A percentile compares a stretch with the other conserved stretches of the same genome.
These are phyloP conservation scores for Tanytarsus gracilentus DNA, from an alignment of 2,888 invertebrate species.

Conservation along the genomic window DNA sequence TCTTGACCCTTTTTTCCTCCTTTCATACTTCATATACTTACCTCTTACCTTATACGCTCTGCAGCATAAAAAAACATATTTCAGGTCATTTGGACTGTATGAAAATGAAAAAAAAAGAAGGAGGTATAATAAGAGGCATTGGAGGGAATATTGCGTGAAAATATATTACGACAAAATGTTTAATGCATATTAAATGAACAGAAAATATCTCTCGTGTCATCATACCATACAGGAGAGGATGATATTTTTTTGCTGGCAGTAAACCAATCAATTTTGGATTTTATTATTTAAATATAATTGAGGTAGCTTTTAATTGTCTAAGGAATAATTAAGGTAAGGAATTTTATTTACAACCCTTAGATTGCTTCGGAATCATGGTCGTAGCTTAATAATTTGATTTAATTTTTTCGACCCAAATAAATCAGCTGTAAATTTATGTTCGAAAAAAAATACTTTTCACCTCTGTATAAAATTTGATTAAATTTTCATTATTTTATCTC, in stretches of 20 bases:
- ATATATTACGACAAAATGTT: constrained; percentile 15
- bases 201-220: background rate
- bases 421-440: too few species aligned
- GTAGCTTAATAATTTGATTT: too few species aligned
- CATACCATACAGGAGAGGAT: background rate
- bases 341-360: too few species aligned
- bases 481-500: constrained; percentile 15
- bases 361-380: too few species aligned
- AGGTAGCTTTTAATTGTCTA: too few species aligned
- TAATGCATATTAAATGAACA: constrained; percentile 23
- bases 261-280: too few species aligned
- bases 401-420: too few species aligned
- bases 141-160: constrained; percentile 12
- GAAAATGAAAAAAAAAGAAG: background rate
- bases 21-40: background rate
- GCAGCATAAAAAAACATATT: constrained; percentile 7
- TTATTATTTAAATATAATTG: too few species aligned
- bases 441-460: background rate
- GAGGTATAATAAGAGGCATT: background rate
- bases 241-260: too few species aligned
- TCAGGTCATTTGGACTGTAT: constrained; percentile 8
- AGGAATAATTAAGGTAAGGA: too few species aligned
- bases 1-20: constrained; percentile 16
- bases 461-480: constrained; percentile 10
- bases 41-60: background rate